phyloP scores from a whole-genome alignment of 37 sponge, comb jelly and placozoan species.

The Aplysina aerophoba region DNA sequence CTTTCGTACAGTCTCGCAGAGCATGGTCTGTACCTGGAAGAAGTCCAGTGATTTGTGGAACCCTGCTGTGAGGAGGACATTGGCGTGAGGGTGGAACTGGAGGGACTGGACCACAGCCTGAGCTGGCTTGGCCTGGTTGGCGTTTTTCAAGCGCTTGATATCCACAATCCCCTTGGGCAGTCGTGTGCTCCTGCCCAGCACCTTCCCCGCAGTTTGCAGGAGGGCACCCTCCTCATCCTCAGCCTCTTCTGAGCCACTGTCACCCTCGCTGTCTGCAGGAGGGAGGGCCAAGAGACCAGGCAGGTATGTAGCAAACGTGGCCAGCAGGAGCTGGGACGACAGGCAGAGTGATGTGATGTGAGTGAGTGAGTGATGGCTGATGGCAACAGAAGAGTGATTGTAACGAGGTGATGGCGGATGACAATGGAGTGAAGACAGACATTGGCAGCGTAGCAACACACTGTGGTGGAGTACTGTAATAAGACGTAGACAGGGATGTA shows the following conservation, averaged over 20 bases:
- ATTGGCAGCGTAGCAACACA: too few species aligned
- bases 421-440: too few species aligned
- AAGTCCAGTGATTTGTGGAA: conserved; percentile 85
- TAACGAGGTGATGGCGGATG: too few species aligned
- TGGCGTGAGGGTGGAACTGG: conserved; percentile 88
- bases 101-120: conserved; percentile 72
- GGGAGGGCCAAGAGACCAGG: not conserved
- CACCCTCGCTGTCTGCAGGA: not conserved
- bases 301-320: not conserved
- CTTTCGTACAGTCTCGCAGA: not conserved
- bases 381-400: too few species aligned
- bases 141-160: conserved; percentile 66
- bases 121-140: conserved; percentile 58
- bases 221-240: conserved; percentile 52
- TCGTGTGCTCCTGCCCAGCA: conserved; percentile 29
- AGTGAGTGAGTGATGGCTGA: conserved; percentile 6
- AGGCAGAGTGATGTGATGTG: not conserved
- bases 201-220: conserved; percentile 54
- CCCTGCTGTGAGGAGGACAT: conserved; percentile 82
- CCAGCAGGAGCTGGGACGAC: not conserved
- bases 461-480: too few species aligned
- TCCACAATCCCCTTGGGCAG: conserved; percentile 64
- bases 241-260: conserved; percentile 12
- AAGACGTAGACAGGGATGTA: too few species aligned
- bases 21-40: conserved; percentile 60